phyloP scores from a whole-genome alignment of 2,113 vertebrate species.

The Etheostoma cragini region DNA sequence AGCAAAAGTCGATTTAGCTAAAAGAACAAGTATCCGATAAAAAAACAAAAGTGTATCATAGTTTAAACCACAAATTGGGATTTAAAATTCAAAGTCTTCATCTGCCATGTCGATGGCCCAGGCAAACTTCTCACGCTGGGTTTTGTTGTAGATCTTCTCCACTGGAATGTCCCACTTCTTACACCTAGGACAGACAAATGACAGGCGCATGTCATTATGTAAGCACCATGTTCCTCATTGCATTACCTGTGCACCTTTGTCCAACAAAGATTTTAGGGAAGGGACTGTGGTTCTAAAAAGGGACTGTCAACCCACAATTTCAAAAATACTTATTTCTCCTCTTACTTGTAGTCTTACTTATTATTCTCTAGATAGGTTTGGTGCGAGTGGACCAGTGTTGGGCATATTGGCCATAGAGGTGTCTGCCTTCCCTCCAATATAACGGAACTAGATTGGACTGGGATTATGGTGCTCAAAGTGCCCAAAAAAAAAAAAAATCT shows the following conservation, averaged over 20 bases:
- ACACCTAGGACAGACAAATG: constrained; percentile 84
- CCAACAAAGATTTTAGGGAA: background rate
- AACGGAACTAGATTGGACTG: too few species aligned
- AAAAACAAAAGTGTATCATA: constrained; percentile 54
- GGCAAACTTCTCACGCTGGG: constrained; percentile 98
- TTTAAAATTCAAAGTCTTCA: constrained; percentile 96
- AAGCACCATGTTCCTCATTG: background rate
- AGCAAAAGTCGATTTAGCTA: constrained; percentile 79
- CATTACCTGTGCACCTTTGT: too few species aligned
- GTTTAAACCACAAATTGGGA: constrained; percentile 78
- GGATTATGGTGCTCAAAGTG: too few species aligned
- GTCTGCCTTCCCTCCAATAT: too few species aligned
- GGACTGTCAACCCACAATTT: too few species aligned
- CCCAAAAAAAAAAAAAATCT: too few species aligned
- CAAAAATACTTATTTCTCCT: too few species aligned
- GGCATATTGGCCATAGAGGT: too few species aligned
- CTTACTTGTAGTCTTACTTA: too few species aligned
- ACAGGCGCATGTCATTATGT: background rate
- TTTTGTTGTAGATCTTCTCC: constrained; percentile 99
- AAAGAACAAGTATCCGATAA: constrained; percentile 74
- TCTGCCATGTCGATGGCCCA: constrained; percentile 99
- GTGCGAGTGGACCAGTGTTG: too few species aligned
- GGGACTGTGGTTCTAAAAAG: background rate
- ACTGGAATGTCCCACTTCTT: constrained; percentile 95
- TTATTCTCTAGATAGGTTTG: too few species aligned